Conservation (phyloP, 2,888 invertebrate species). For the Polymixis flavicincta region DNA sequence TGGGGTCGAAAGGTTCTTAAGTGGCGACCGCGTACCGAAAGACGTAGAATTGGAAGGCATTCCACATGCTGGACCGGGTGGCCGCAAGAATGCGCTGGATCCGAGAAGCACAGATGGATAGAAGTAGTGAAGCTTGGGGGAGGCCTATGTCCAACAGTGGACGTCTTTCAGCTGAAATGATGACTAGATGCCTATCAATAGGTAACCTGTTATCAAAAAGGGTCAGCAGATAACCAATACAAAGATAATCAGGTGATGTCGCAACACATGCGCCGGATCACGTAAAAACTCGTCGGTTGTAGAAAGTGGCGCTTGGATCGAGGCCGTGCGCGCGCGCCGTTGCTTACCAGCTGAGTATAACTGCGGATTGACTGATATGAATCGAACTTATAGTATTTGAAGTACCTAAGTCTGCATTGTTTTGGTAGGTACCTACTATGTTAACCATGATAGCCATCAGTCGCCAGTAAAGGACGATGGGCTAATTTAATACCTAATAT, state of each 20-base stretch:
- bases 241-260: slow-evolving; percentile 49
- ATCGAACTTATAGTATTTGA: slow-evolving; percentile 1
- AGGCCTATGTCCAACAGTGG: no score
- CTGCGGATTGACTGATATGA: slow-evolving; percentile 10
- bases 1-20: no score
- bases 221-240: slow-evolving; percentile 50
- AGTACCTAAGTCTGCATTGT: not conserved
- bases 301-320: slow-evolving; percentile 66
- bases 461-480: not conserved
- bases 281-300: slow-evolving; percentile 62
- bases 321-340: slow-evolving; percentile 54
- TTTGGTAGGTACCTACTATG: not conserved
- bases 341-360: slow-evolving; percentile 12
- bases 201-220: slow-evolving; percentile 45
- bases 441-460: not conserved
- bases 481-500: not conserved
- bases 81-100: no score
- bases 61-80: no score
- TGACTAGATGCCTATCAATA: slow-evolving; percentile 1
- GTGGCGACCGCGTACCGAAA: no score
- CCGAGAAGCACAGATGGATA: no score
- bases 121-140: no score
- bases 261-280: slow-evolving; percentile 59
- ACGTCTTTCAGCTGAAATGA: not conserved
- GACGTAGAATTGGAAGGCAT: no score